Evolutionary conservation across 2,888 invertebrate genomes (phyloP), one percentile per base, ranked within the genome.

Genomic region (Ommatoiulus sabulosus): DNA sequence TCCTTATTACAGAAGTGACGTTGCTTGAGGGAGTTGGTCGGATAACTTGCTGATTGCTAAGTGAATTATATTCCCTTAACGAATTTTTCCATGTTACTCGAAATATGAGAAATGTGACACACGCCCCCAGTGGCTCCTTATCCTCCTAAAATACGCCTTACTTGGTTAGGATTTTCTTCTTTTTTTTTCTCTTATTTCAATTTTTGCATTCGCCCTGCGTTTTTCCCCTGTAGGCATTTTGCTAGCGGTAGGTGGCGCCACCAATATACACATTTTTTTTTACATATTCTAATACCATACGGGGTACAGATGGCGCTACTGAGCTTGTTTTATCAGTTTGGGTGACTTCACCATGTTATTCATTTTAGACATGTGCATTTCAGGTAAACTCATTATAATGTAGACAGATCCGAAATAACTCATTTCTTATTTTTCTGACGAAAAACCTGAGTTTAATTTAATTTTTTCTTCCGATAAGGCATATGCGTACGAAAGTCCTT

Each of bases 21-120:
- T 35, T 80, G 80, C 80, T 35, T 80, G 15, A 35, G 80, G 80
- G 80, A 80, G 12, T 80, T 80, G 10, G 80, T 12, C 10, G 35
- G 80, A 80, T 80, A 80, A 35, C 24, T 80, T 80, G 24, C 80
- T 80, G 80, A 80, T 80, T 80, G 80, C 80, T 80, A 80, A 80
- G 80, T 80, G 80, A 80, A 80, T 80, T 35, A 80, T 80, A 80
- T 80, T 80, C 80, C 80, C 80, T 24, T 80, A 80, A 80, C 80
- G 80, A 35, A 35, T 80, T 80, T 80, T 35, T 80, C 12, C 80
- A n/a, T 72, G 35, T 15, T 35, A 80, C 80, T 35, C 10, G 7
- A 80, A 80, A 80, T 80, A 35, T 80, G 35, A 80, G 80, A 35
- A 80, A 80, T 80, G 35, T 80, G 80, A 80, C 80, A 35, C 24